Conservation (phyloP, 2,888 invertebrate genomes). For the Nemapogon koenigi region DNA sequence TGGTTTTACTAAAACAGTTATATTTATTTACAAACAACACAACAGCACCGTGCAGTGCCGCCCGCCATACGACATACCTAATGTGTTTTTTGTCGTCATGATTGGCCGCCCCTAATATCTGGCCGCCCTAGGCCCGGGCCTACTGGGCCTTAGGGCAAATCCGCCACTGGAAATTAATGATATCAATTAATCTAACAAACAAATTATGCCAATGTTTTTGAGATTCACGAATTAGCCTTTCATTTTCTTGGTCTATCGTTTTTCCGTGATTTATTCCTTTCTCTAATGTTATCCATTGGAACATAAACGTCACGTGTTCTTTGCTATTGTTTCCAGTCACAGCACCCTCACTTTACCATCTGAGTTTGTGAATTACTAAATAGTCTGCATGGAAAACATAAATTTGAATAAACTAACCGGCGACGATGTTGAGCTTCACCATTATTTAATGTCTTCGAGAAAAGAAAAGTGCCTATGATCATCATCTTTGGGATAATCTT, state of each 20-base stretch:
- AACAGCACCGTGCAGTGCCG: too few species aligned
- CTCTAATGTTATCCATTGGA: constrained; percentile 11
- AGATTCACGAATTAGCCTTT: constrained; percentile 12
- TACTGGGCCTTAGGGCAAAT: too few species aligned
- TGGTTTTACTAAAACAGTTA: too few species aligned
- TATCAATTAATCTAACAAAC: not conserved
- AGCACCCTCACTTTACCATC: constrained; percentile 7
- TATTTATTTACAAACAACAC: too few species aligned
- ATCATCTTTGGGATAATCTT: constrained; percentile 7
- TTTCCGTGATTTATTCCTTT: constrained; percentile 11
- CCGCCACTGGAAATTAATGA: not conserved
- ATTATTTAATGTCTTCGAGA: not conserved
- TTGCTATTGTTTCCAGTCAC: constrained; percentile 9
- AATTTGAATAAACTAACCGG: not conserved
- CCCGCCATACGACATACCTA: too few species aligned
- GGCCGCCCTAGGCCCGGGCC: too few species aligned
- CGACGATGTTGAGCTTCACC: not conserved
- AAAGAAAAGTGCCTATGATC: constrained; percentile 1
- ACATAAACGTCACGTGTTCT: constrained; percentile 11
- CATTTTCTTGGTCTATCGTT: constrained; percentile 14
- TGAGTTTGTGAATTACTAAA: not conserved
- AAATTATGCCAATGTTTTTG: constrained; percentile 11
- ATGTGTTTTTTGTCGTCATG: too few species aligned
- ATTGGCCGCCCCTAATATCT: too few species aligned
- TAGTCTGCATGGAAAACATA: not conserved